Evolutionary conservation across 2,113 vertebrate species (phyloP).

Genomic region (Apodemus speciosus): DNA sequence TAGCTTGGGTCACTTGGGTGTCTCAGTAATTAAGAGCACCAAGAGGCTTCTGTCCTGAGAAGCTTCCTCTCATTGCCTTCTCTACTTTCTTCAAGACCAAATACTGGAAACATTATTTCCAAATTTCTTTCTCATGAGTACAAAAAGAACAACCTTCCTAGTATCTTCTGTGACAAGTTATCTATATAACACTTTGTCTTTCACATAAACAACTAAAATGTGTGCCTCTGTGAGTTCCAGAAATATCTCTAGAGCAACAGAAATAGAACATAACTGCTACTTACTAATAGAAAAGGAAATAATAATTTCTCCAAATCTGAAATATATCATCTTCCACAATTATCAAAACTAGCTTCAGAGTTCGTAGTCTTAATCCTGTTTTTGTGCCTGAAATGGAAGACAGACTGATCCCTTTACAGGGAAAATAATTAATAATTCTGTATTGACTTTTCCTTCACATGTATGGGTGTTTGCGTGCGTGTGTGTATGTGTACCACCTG

Average conservation of each 20-base stretch:
- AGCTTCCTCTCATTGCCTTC: neutral
- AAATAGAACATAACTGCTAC: conserved; percentile 5
- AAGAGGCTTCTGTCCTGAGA: neutral
- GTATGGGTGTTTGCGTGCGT: too few relatives aligned
- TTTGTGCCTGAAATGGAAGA: neutral
- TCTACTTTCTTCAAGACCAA: conserved; percentile 31
- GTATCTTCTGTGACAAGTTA: neutral
- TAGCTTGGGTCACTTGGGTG: neutral
- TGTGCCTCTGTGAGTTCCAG: neutral
- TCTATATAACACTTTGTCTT: neutral
- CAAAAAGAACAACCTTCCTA: neutral
- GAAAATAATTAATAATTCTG: neutral
- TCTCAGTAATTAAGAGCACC: neutral
- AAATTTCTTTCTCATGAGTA: neutral
- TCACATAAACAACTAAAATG: neutral
- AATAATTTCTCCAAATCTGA: conserved; percentile 12
- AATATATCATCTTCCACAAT: neutral
- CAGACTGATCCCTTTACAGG: neutral
- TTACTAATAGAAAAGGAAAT: neutral
- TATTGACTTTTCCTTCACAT: neutral
- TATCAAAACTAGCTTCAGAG: conserved; percentile 35
- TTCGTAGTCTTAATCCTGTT: neutral
- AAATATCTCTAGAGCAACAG: neutral
- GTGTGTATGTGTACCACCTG: neutral
- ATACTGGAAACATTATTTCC: neutral